Base-by-base conservation (phyloP, 1,140 invertebrate species). In the Hylaeus anthracinus region DNA sequence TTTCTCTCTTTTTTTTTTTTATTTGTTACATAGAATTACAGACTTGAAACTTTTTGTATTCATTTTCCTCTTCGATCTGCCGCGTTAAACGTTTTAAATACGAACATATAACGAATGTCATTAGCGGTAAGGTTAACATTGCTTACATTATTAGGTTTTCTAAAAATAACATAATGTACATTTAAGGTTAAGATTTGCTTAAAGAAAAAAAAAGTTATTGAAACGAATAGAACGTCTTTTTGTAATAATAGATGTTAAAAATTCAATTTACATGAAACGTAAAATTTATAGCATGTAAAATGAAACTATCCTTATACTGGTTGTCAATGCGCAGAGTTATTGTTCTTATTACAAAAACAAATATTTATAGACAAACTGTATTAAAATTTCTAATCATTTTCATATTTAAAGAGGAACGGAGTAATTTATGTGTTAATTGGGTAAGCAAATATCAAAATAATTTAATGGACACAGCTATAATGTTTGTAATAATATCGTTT, bases 11-110 rank as follows among this genome's bases (percentile, higher is more conserved):
- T 26, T 26, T 26, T 26, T 87, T 87, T 85, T 87, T 61, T 87
- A 88, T 87, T 65, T 86, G 79, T 79, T 88, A 88, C 85, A 75
- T 88, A 69, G 72, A 81, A 82, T 87, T 84, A 81, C 43, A 55
- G 73, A 71, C 53, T 76, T 64, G 76, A 69, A 75, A 82, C 2
- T 15, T 60, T 79, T 63, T 12, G 56, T 60, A 74, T 69, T 76
- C 5, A 66, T 74, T 80, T 48, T 72, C 41, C 67, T 79, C 37
- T 58, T 58, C 75, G 9, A 39, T 78, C 51, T 6, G 51, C 4
- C 26, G 55, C 39, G 41, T 10, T 1, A 8, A 9, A 48, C 43
- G 61, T 37, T 55, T 39, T 10, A n/a, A 39, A 45, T 37, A 48
- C 1, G n/a, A 76, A 55, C 41, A 41, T 45, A 37, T 61, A 64